A percentile compares a stretch with the other conserved stretches of the same genome.
Conservation (phyloP, 2,797 vertebrate genomes). For the Silurus lanzhouensis region DNA sequence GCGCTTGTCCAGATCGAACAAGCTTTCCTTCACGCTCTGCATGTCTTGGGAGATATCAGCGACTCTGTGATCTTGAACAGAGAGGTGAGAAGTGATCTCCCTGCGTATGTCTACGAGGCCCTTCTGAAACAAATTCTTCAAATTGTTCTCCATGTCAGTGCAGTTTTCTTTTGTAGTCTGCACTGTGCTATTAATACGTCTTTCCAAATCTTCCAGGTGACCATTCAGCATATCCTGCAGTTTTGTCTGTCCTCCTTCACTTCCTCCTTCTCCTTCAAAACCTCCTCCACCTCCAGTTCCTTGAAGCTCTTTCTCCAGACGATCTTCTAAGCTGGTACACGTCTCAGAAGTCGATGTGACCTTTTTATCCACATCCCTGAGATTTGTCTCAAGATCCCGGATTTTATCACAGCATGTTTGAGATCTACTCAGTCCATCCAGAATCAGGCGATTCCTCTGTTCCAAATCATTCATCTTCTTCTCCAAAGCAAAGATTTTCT, state of each 20-base stretch:
- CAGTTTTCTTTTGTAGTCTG: conserved; percentile 71
- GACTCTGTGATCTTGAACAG: conserved; percentile 69
- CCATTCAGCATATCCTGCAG: conserved; percentile 56
- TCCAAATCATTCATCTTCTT: conserved; percentile 81
- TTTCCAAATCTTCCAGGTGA: conserved; percentile 73
- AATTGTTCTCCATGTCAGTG: conserved; percentile 63
- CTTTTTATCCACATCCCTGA: conserved; percentile 79
- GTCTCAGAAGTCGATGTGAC: conserved; percentile 73
- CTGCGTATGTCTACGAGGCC: conserved; percentile 67
- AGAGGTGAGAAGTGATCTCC: conserved; percentile 67
- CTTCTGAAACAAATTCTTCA: conserved; percentile 70
- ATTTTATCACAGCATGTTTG: conserved; percentile 72
- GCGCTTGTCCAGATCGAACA: conserved; percentile 62
- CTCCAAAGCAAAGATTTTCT: conserved; percentile 82
- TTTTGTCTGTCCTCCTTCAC: conserved; percentile 19
- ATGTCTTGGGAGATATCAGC: conserved; percentile 73
- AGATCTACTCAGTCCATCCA: conserved; percentile 66
- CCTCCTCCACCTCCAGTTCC: conserved; percentile 32
- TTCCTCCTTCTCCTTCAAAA: conserved; percentile 15
- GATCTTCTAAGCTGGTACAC: conserved; percentile 67
- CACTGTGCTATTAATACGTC: conserved; percentile 73
- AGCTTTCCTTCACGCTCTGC: conserved; percentile 65
- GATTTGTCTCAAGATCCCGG: conserved; percentile 66
- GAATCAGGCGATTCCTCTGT: conserved; percentile 68
- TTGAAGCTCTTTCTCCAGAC: conserved; percentile 63